Percentiles rank a stretch among this genome's conserved stretches.
These are phyloP conservation scores for Corythornis madagascariensis DNA, from an alignment of 2,113 vertebrate species.

Conservation along the genomic window DNA sequence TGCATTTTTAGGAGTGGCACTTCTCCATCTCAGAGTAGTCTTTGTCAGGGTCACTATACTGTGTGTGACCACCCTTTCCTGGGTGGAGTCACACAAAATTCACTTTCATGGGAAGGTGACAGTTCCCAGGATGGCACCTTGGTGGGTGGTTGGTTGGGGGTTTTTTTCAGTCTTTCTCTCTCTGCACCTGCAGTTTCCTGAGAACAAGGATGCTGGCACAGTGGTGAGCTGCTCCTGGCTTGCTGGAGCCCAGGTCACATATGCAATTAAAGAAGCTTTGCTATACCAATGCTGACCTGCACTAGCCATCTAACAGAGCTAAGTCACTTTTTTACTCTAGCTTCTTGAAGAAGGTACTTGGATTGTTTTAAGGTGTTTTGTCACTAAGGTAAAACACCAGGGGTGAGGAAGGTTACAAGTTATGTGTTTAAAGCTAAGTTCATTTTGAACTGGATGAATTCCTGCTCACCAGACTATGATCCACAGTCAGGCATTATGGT, in stretches of 20 bases:
- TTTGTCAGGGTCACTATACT: background rate
- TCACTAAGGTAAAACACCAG: background rate
- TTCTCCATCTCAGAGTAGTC: background rate
- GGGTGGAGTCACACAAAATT: background rate
- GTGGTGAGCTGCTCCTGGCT: background rate
- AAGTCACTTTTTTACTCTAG: slow-evolving; percentile 15
- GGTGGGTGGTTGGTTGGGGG: background rate
- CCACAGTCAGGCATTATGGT: slow-evolving; percentile 16
- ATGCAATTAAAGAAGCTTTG: background rate
- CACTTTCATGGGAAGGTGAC: background rate
- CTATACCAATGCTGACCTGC: background rate
- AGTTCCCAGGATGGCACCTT: background rate
- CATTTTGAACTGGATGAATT: slow-evolving; percentile 35
- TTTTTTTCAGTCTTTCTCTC: background rate
- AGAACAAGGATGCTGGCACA: fast-evolving
- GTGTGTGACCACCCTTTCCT: background rate
- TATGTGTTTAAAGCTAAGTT: background rate
- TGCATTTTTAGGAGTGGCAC: background rate
- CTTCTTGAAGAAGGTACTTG: background rate
- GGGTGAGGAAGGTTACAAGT: background rate
- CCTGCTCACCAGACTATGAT: slow-evolving; percentile 57
- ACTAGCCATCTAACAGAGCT: background rate
- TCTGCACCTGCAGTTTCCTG: background rate
- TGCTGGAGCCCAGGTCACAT: background rate
- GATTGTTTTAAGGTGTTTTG: background rate